A percentile compares a stretch with the other conserved stretches of the same genome.
phyloP scores from a whole-genome alignment of 2,113 vertebrate species.

The Leptocoma aspasia region DNA sequence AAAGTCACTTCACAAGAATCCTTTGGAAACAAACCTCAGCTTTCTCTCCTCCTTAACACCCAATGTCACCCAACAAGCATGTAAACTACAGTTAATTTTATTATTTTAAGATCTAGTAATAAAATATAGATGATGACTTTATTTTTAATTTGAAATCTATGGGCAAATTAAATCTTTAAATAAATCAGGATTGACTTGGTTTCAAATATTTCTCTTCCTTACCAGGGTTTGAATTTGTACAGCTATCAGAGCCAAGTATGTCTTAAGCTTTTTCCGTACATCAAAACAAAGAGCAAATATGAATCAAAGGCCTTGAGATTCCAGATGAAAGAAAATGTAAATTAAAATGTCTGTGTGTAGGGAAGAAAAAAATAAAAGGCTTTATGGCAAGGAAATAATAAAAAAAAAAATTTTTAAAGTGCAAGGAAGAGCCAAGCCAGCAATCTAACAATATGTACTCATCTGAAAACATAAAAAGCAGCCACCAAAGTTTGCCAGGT shows the following conservation, averaged over 20 bases:
- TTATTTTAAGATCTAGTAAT: not conserved
- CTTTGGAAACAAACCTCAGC: not conserved
- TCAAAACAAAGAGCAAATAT: not conserved
- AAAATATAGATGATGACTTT: not conserved
- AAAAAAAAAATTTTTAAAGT: not conserved
- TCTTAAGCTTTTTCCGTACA: not conserved
- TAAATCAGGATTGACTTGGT: not conserved
- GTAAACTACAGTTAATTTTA: not conserved
- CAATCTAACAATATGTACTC: not conserved
- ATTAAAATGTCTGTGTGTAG: not conserved
- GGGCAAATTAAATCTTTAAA: not conserved
- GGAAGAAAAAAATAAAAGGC: not conserved
- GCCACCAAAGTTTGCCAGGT: not conserved
- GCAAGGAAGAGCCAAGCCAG: not conserved
- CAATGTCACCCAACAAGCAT: not conserved
- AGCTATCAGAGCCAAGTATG: not conserved
- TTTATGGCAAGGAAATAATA: not conserved
- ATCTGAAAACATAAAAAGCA: not conserved
- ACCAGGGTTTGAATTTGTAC: not conserved
- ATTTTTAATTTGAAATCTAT: not conserved
- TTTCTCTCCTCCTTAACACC: conserved; percentile 8
- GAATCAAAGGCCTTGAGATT: not conserved
- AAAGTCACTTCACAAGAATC: conserved; percentile 28
- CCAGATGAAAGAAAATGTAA: not conserved
- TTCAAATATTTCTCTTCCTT: not conserved